Percentiles rank a stretch among this genome's conserved stretches.
Evolutionary conservation across 2,113 vertebrate genomes (phyloP).

Genomic region (Chaenocephalus aceratus): DNA sequence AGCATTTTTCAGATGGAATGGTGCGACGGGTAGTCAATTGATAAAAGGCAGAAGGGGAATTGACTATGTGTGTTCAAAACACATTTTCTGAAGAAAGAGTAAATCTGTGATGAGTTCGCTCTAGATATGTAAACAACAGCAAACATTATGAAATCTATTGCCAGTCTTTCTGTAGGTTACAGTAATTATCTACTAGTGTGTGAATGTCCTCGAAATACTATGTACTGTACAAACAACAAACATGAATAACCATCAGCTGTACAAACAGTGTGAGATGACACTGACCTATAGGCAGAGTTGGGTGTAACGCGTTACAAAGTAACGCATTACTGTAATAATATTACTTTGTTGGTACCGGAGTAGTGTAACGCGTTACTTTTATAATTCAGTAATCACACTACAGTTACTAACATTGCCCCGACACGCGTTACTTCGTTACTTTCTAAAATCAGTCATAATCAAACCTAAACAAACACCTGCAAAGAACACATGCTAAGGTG

Average conservation of each 20-base stretch:
- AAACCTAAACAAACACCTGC: no score
- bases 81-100: neutral
- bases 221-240: neutral
- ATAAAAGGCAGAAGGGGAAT: slow-evolving; percentile 19
- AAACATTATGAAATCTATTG: neutral
- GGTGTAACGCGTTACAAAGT: no score
- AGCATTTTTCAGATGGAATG: slow-evolving; percentile 4
- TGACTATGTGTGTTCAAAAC: neutral
- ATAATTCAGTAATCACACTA: no score
- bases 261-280: neutral
- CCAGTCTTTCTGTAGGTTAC: neutral
- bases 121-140: slow-evolving; percentile 9
- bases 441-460: no score
- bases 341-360: no score
- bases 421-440: no score
- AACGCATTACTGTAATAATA: no score
- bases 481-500: no score
- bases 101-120: neutral
- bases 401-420: no score
- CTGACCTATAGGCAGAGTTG: neutral
- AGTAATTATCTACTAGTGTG: neutral
- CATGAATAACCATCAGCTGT: neutral
- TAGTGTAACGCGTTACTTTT: no score
- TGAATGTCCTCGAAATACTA: neutral
- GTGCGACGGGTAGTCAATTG: slow-evolving; percentile 5